phyloP scores from a whole-genome alignment of 2,888 invertebrate species.

The Synanthedon vespiformis region DNA sequence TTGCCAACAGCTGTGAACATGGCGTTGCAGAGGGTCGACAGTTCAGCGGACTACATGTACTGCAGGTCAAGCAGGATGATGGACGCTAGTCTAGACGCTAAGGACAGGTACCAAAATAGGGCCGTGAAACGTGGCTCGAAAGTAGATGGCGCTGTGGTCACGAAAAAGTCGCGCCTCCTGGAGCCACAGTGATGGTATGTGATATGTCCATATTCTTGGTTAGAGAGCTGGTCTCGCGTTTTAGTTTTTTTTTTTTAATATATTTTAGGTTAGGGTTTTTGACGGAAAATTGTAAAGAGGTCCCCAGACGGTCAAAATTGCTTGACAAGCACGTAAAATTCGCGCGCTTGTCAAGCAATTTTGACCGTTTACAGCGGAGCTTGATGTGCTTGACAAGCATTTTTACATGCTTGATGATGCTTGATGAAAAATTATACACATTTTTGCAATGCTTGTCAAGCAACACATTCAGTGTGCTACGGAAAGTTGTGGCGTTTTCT shows the following conservation, averaged over 20 bases:
- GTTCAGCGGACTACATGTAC: slow-evolving; percentile 41
- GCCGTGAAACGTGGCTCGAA: slow-evolving; percentile 52
- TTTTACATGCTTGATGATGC: too few species aligned
- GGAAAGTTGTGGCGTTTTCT: too few species aligned
- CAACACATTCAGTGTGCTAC: too few species aligned
- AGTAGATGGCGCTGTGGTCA: slow-evolving; percentile 37
- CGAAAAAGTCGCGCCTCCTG: slow-evolving; percentile 41
- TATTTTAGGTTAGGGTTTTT: neutral
- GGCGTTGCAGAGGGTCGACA: slow-evolving; percentile 37
- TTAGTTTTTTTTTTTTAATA: slow-evolving; percentile 7
- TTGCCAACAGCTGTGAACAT: slow-evolving; percentile 35
- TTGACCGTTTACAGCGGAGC: too few species aligned
- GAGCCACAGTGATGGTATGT: slow-evolving; percentile 6
- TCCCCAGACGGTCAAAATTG: too few species aligned
- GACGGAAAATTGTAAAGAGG: neutral
- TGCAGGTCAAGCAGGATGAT: slow-evolving; percentile 42
- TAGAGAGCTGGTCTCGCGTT: slow-evolving; percentile 11
- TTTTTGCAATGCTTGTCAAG: too few species aligned
- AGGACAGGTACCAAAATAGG: slow-evolving; percentile 34
- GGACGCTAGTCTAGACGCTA: slow-evolving; percentile 39
- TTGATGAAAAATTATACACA: too few species aligned
- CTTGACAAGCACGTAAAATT: too few species aligned
- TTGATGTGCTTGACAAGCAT: too few species aligned
- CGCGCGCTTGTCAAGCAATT: too few species aligned
- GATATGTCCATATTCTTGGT: too few species aligned